Conservation (phyloP, 2,113 vertebrate species). For the Ceyx margarethae region DNA sequence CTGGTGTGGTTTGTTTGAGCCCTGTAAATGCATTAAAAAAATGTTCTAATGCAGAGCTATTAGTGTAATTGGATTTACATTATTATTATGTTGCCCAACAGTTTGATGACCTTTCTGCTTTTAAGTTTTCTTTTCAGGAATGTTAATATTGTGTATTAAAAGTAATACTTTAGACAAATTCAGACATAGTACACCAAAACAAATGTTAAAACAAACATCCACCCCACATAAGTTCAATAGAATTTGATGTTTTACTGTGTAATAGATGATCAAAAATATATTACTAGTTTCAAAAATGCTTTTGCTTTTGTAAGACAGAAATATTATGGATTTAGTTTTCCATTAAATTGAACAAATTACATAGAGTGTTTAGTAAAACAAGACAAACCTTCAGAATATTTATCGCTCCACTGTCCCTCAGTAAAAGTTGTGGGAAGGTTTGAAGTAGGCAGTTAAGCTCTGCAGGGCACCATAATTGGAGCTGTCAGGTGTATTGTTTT, state of each 20-base stretch:
- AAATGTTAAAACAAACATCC: rapidly evolving
- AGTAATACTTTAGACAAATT: background rate
- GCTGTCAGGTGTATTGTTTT: background rate
- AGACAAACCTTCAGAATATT: background rate
- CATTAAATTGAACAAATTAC: background rate
- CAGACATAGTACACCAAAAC: background rate
- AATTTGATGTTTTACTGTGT: background rate
- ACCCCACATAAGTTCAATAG: background rate
- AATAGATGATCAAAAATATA: background rate
- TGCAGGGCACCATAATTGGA: background rate
- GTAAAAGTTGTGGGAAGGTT: background rate
- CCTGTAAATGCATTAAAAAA: background rate
- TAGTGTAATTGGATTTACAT: background rate
- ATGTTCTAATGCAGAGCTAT: background rate
- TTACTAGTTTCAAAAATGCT: background rate
- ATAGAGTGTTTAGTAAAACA: background rate
- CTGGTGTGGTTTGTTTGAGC: background rate
- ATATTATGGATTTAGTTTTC: background rate
- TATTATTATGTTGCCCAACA: background rate
- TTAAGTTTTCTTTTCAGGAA: background rate
- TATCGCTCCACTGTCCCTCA: background rate
- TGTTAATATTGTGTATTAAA: background rate
- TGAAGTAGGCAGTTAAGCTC: background rate
- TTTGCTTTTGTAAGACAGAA: background rate
- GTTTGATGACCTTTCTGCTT: background rate